Conservation (phyloP, 2,797 vertebrate species). For the Sarcophilus harrisii region DNA sequence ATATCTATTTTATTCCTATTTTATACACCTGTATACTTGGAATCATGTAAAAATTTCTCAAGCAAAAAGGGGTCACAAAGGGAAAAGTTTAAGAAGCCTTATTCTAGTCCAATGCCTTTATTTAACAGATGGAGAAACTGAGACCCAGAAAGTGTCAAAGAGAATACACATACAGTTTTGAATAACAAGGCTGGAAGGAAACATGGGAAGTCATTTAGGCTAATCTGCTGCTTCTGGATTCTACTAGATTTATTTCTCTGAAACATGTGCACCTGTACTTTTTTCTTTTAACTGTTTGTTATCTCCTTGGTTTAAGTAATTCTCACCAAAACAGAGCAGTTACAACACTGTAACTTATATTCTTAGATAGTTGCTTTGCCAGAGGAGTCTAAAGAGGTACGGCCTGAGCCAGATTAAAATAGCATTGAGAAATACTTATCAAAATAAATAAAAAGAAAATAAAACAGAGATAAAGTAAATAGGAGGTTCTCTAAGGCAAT, state of each 20-base stretch:
- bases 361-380: not conserved
- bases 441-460: not conserved
- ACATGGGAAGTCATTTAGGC: not conserved
- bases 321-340: not conserved
- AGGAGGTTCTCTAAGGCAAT: not conserved
- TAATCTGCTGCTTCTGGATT: not conserved
- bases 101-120: not conserved
- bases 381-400: not conserved
- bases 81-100: too few relatives aligned
- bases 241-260: not conserved
- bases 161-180: not conserved
- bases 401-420: not conserved
- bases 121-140: not conserved
- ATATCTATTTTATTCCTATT: too few relatives aligned
- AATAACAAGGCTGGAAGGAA: not conserved
- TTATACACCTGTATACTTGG: too few relatives aligned
- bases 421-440: not conserved
- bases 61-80: too few relatives aligned
- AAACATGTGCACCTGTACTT: not conserved
- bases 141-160: not conserved
- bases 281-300: not conserved
- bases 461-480: not conserved
- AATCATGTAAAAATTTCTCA: too few relatives aligned
- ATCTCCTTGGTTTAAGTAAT: not conserved
- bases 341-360: not conserved